These are phyloP conservation scores for Acronicta leporina DNA, from an alignment of 2,888 invertebrate genomes.

Conservation along the genomic window DNA sequence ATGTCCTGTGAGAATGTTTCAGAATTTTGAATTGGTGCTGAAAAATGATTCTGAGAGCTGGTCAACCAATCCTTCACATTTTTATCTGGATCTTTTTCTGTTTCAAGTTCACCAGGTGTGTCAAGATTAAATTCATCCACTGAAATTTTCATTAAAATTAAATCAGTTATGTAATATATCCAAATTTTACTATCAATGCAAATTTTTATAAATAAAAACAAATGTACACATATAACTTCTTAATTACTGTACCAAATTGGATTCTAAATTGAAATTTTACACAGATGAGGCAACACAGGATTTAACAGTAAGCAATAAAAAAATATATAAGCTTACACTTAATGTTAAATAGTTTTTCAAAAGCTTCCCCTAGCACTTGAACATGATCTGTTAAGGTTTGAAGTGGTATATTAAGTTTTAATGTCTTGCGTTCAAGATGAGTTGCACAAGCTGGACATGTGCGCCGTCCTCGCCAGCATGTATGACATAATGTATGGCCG, in stretches of 20 bases:
- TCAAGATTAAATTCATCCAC: constrained; percentile 73
- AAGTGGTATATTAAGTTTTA: constrained; percentile 70
- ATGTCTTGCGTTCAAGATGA: constrained; percentile 63
- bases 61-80: constrained; percentile 81
- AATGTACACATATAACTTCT: too few relatives aligned
- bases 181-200: constrained; percentile 4
- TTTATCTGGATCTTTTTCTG: constrained; percentile 69
- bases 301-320: neutral
- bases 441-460: constrained; percentile 71
- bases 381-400: constrained; percentile 71
- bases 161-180: too few relatives aligned
- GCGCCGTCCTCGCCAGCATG: constrained; percentile 74
- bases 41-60: constrained; percentile 82
- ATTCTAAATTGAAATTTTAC: too few relatives aligned
- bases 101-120: constrained; percentile 56
- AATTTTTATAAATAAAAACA: too few relatives aligned
- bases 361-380: constrained; percentile 65
- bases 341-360: constrained; percentile 74
- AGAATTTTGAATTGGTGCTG: constrained; percentile 68
- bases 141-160: constrained; percentile 57
- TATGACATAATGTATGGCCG: constrained; percentile 78
- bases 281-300: too few relatives aligned
- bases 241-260: too few relatives aligned
- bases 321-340: constrained; percentile 68
- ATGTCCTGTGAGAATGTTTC: constrained; percentile 66